Conservation (phyloP, 2,113 vertebrate species). For the Zosterops lateralis region DNA sequence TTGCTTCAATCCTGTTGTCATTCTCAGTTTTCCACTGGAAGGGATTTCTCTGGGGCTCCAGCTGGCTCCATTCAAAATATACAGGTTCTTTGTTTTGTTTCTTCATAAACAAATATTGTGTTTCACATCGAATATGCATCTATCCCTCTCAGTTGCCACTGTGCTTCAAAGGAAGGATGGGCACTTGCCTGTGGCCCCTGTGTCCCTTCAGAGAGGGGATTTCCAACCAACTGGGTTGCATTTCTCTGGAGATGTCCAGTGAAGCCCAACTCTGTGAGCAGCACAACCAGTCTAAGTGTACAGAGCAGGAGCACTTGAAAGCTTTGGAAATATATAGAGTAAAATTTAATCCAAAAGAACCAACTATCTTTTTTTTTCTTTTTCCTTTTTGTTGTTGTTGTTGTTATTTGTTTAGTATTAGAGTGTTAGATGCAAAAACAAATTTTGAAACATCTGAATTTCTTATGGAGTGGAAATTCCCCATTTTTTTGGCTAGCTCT, state of each 20-base stretch:
- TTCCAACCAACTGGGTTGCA: rapidly evolving
- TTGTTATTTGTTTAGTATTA: not conserved
- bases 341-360: not conserved
- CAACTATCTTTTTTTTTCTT: rapidly evolving
- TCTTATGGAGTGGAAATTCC: not conserved
- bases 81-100: not conserved
- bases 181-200: not conserved
- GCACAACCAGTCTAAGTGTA: not conserved
- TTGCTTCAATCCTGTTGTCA: not conserved
- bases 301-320: not conserved
- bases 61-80: not conserved
- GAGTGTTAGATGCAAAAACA: not conserved
- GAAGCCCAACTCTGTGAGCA: not conserved
- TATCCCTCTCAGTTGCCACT: rapidly evolving
- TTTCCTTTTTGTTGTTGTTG: no score
- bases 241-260: not conserved
- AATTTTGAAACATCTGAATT: not conserved
- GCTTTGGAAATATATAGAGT: not conserved
- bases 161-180: not conserved
- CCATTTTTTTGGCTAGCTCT: not conserved
- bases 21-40: not conserved
- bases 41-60: not conserved
- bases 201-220: rapidly evolving
- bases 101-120: not conserved
- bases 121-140: not conserved